Conservation (phyloP, 2,113 vertebrate genomes). For the Dascyllus trimaculatus region DNA sequence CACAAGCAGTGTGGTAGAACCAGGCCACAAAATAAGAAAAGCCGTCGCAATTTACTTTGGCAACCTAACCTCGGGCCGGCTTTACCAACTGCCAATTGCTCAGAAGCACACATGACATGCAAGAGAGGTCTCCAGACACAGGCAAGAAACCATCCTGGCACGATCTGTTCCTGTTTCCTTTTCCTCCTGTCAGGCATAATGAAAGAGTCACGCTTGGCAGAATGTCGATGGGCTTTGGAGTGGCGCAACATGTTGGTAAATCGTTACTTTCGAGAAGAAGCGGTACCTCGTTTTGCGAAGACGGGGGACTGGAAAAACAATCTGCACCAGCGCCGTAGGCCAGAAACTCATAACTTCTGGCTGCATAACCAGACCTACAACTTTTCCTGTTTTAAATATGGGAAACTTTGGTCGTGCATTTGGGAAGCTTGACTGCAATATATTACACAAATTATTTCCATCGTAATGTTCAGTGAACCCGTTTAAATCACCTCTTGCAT, state of each 20-base stretch:
- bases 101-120: slow-evolving; percentile 25
- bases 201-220: slow-evolving; percentile 53
- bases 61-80: slow-evolving; percentile 28
- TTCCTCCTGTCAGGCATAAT: slow-evolving; percentile 45
- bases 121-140: slow-evolving; percentile 33
- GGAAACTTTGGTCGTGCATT: slow-evolving; percentile 37
- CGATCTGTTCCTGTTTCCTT: slow-evolving; percentile 27
- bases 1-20: slow-evolving; percentile 44
- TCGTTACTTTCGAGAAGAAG: slow-evolving; percentile 48
- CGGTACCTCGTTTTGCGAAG: slow-evolving; percentile 56
- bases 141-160: slow-evolving; percentile 44
- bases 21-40: slow-evolving; percentile 49
- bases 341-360: slow-evolving; percentile 48
- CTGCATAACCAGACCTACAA: slow-evolving; percentile 38
- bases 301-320: slow-evolving; percentile 61
- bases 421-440: slow-evolving; percentile 35
- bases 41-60: slow-evolving; percentile 58
- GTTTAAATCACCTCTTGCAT: slow-evolving; percentile 26
- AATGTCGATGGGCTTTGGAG: slow-evolving; percentile 50
- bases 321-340: slow-evolving; percentile 38
- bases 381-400: slow-evolving; percentile 48
- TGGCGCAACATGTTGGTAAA: slow-evolving; percentile 57
- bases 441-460: slow-evolving; percentile 54
- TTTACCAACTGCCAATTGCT: slow-evolving; percentile 32
- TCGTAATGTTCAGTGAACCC: slow-evolving; percentile 46